phyloP scores from a whole-genome alignment of 1,140 invertebrate species.

The Lasioglossum baleicum region DNA sequence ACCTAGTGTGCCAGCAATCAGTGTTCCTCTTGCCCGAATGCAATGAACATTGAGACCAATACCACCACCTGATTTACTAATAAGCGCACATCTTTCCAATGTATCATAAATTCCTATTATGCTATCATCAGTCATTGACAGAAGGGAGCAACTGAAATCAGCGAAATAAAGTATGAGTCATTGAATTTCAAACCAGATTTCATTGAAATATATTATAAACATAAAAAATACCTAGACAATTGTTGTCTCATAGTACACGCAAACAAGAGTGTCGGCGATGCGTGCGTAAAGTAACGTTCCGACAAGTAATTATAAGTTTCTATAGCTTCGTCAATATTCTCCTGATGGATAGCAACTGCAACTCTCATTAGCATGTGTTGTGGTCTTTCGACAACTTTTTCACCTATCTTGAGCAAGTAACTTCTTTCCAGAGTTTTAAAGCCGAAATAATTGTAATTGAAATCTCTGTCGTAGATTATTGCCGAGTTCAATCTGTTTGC shows the following conservation, averaged over 20 bases:
- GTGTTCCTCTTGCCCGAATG: constrained; percentile 94
- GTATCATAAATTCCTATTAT: constrained; percentile 99
- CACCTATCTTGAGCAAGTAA: constrained; percentile 96
- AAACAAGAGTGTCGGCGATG: constrained; percentile 97
- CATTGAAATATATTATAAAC: neutral
- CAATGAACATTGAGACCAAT: constrained; percentile 98
- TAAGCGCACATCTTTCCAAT: constrained; percentile 95
- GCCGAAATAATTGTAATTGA: constrained; percentile 98
- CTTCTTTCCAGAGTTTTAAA: constrained; percentile 99
- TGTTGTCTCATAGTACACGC: constrained; percentile 95
- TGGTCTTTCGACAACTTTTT: constrained; percentile 96
- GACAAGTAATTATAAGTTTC: constrained; percentile 98
- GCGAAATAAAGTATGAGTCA: constrained; percentile 29
- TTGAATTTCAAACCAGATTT: neutral
- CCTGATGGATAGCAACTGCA: constrained; percentile 96
- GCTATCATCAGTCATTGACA: constrained; percentile 97
- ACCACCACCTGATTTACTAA: constrained; percentile 98
- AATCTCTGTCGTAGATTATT: constrained; percentile 98
- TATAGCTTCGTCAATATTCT: constrained; percentile 95
- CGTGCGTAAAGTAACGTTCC: constrained; percentile 98
- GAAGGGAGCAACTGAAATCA: constrained; percentile 91
- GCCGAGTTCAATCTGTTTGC: constrained; percentile 95
- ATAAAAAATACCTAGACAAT: constrained; percentile 86
- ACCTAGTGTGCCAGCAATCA: constrained; percentile 97
- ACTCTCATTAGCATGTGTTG: constrained; percentile 99